Conservation (phyloP, 2,888 invertebrate genomes). For the Tupiocoris notatus region DNA sequence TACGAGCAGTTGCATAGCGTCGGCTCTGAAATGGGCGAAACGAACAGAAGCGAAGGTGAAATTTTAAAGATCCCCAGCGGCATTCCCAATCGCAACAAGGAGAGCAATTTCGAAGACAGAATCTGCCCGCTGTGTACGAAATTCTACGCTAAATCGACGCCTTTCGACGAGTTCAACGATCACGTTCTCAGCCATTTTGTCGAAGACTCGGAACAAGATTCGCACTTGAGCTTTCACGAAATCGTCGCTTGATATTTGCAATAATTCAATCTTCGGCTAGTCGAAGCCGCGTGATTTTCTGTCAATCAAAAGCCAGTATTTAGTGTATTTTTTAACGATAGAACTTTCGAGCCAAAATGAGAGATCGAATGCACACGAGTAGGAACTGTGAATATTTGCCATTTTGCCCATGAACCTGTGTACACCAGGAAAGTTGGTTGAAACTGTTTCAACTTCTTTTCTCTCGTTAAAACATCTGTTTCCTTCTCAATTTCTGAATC, state of each 20-base stretch:
- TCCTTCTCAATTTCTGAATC: no score
- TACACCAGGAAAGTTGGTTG: no score
- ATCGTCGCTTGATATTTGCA: conserved; percentile 39
- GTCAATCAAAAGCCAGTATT: not conserved
- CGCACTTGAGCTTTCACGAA: conserved; percentile 45
- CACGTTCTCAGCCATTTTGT: conserved; percentile 78
- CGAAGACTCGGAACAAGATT: conserved; percentile 53
- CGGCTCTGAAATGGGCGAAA: conserved; percentile 23
- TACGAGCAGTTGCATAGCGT: conserved; percentile 31
- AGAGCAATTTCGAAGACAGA: conserved; percentile 56
- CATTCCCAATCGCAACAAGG: conserved; percentile 17
- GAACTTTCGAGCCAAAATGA: not conserved
- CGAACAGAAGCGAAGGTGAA: conserved; percentile 32
- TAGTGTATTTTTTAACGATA: no score
- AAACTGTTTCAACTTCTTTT: no score
- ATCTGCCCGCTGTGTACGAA: conserved; percentile 76
- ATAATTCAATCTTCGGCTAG: not conserved
- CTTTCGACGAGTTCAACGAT: conserved; percentile 66
- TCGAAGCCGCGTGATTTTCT: not conserved
- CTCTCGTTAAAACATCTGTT: no score
- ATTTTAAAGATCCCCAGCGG: conserved; percentile 26
- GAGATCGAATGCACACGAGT: not conserved
- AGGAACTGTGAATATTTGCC: no score
- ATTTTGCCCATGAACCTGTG: no score
- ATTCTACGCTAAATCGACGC: conserved; percentile 57